Conservation (phyloP, 2,797 vertebrate genomes). For the Fringilla coelebs region DNA sequence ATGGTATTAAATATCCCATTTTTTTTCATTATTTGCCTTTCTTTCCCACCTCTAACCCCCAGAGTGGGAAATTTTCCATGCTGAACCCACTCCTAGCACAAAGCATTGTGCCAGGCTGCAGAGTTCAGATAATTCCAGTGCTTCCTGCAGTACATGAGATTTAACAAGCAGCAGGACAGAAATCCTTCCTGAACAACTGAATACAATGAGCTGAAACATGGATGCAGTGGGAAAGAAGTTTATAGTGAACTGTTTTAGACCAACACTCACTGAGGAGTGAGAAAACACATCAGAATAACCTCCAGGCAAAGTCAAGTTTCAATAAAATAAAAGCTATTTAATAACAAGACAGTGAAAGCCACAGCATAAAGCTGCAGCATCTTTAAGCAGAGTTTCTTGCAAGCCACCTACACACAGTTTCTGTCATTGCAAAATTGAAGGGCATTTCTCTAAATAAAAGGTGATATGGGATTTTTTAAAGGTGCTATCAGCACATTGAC, state of each 20-base stretch:
- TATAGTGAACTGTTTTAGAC: not conserved
- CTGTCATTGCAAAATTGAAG: not conserved
- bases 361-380: not conserved
- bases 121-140: not conserved
- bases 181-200: not conserved
- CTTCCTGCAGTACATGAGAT: not conserved
- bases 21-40: not conserved
- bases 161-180: not conserved
- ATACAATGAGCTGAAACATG: not conserved
- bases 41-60: not conserved
- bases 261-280: not conserved
- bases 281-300: not conserved
- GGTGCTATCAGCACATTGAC: not conserved
- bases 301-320: not conserved
- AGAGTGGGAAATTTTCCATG: not conserved
- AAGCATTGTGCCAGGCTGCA: not conserved
- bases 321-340: not conserved
- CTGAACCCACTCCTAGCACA: not conserved
- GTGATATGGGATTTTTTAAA: not conserved
- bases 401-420: not conserved
- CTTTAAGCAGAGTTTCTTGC: not conserved
- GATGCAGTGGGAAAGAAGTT: not conserved
- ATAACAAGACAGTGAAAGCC: not conserved
- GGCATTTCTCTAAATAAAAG: not conserved
- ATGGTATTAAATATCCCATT: not conserved